Conservation (phyloP, 92 coral and sea anemone genomes). For the Zoanthus sansibaricus region DNA sequence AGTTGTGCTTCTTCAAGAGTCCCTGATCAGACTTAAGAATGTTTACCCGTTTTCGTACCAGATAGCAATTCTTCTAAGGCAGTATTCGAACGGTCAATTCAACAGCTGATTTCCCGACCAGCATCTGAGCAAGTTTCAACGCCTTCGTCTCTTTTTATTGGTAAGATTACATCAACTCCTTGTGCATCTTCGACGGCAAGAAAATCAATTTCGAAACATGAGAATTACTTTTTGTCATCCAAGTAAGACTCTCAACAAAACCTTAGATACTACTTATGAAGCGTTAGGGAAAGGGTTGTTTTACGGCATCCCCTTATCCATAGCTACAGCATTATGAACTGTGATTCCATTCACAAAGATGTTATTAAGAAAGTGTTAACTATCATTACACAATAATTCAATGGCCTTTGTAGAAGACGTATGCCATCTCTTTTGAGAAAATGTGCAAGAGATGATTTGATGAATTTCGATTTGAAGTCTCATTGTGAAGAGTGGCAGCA, state of each 20-base stretch:
- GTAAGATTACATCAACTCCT: not conserved
- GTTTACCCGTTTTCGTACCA: not conserved
- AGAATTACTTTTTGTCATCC: not conserved
- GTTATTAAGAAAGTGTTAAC: not conserved
- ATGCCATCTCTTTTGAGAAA: constrained; percentile 35
- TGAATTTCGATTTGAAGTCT: constrained; percentile 54
- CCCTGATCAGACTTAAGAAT: not conserved
- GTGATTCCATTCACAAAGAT: constrained; percentile 45
- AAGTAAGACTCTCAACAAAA: constrained; percentile 30
- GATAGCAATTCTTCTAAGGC: not conserved
- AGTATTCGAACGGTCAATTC: not conserved
- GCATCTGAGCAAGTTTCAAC: no score
- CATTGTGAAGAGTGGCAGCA: constrained; percentile 74
- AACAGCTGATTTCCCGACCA: not conserved
- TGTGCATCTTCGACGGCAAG: no score
- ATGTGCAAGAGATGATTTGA: not conserved
- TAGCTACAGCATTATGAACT: constrained; percentile 70
- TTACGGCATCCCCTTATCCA: constrained; percentile 58
- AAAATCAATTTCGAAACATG: constrained; percentile 9
- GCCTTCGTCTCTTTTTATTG: not conserved
- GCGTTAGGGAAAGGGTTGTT: constrained; percentile 65
- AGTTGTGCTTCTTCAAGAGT: constrained; percentile 58
- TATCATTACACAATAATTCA: constrained; percentile 51
- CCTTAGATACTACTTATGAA: constrained; percentile 37
- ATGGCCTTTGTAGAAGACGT: constrained; percentile 54